Conservation (phyloP, 2,113 vertebrate species). For the Entelurus aequoreus region DNA sequence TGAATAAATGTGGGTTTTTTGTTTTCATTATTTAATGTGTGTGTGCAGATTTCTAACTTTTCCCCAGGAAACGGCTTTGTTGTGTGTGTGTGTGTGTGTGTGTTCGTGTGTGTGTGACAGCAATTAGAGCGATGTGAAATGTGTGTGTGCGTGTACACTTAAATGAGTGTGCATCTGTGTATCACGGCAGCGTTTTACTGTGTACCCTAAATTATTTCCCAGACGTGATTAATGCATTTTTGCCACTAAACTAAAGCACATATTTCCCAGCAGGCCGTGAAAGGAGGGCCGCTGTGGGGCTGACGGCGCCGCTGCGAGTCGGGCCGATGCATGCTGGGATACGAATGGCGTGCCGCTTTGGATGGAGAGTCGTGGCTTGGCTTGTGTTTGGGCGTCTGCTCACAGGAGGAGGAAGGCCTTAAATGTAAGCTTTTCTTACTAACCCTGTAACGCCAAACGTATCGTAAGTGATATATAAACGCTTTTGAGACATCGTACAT, state of each 20-base stretch:
- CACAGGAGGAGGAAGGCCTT: too few species aligned
- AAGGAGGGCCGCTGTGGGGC: not conserved
- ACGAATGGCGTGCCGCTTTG: not conserved
- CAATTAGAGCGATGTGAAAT: too few species aligned
- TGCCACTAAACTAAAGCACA: conserved; percentile 1
- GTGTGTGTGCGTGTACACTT: not conserved
- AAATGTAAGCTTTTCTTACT: too few species aligned
- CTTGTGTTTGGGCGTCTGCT: not conserved
- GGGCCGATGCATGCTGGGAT: conserved; percentile 6
- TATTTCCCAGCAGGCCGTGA: conserved; percentile 3
- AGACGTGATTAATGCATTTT: conserved; percentile 4
- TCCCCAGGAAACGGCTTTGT: not conserved
- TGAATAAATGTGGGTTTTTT: conserved; percentile 9
- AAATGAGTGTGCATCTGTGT: conserved; percentile 2
- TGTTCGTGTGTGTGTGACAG: not conserved
- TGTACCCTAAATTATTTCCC: conserved; percentile 6
- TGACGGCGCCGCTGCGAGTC: not conserved
- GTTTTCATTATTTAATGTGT: conserved; percentile 5
- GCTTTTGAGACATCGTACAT: too few species aligned
- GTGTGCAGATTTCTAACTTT: not conserved
- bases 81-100: not conserved
- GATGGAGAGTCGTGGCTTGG: too few species aligned
- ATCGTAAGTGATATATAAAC: too few species aligned
- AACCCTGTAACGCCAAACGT: too few species aligned
- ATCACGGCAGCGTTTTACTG: conserved; percentile 6